A percentile compares a stretch with the other conserved stretches of the same genome.
phyloP scores from a whole-genome alignment of 1,140 invertebrate genomes.

The Lepidurus packardi region DNA sequence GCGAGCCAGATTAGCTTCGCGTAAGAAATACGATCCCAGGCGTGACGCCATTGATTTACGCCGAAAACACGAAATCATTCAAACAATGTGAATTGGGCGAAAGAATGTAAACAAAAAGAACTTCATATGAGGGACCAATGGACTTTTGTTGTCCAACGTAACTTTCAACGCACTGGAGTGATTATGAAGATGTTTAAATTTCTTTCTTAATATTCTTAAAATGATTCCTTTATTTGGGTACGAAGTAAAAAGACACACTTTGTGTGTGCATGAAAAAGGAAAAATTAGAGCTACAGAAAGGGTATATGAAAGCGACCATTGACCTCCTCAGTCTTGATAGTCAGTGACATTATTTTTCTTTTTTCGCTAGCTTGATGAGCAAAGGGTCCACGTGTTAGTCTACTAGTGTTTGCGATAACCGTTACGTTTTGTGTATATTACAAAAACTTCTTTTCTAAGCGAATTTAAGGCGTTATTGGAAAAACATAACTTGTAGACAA shows the following conservation, averaged over 20 bases:
- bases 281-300: neutral
- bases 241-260: neutral
- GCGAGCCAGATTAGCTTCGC: constrained; percentile 70
- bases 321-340: neutral
- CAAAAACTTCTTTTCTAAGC: too few relatives aligned
- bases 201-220: neutral
- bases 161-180: neutral
- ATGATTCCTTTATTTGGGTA: neutral
- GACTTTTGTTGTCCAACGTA: neutral
- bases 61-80: constrained; percentile 87
- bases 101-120: constrained; percentile 4
- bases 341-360: neutral
- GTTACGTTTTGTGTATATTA: too few relatives aligned
- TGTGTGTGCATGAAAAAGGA: neutral
- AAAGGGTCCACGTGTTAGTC: too few relatives aligned
- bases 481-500: too few relatives aligned
- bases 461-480: too few relatives aligned
- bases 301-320: neutral
- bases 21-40: constrained; percentile 81
- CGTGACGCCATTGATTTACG: constrained; percentile 80
- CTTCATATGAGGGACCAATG: neutral
- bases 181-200: constrained; percentile 15
- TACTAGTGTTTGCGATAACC: too few relatives aligned
- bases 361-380: too few relatives aligned
- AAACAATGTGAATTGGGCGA: constrained; percentile 61